Conservation (phyloP, 2,113 vertebrate species). For the Atractosteus spatula region DNA sequence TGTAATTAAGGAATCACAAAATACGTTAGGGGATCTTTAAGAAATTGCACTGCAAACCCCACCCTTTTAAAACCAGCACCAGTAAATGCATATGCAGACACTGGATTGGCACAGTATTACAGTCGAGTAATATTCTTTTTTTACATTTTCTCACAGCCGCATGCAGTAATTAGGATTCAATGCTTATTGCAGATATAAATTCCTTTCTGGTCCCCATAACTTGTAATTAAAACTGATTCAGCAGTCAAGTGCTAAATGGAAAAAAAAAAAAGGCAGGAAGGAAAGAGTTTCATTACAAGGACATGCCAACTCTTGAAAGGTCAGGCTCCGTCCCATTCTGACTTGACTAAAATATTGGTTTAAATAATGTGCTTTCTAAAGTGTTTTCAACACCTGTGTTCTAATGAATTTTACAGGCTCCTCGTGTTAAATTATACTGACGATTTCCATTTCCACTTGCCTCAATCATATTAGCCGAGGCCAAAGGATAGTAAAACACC, state of each 20-base stretch:
- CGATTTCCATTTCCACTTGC: constrained; percentile 69
- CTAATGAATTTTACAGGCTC: constrained; percentile 44
- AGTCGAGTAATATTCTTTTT: too few relatives aligned
- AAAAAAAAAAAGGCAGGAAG: background rate
- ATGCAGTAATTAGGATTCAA: constrained; percentile 3
- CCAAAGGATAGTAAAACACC: constrained; percentile 67
- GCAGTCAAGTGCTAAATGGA: background rate
- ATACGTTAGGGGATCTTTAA: too few relatives aligned
- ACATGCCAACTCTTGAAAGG: background rate
- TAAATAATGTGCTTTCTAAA: background rate
- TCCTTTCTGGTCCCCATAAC: background rate
- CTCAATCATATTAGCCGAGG: constrained; percentile 74
- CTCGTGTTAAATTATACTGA: constrained; percentile 71
- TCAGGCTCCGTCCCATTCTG: background rate
- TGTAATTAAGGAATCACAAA: too few relatives aligned
- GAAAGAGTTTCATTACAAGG: constrained; percentile 9
- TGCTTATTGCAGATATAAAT: constrained; percentile 9
- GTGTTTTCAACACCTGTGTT: constrained; percentile 13
- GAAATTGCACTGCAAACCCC: too few relatives aligned
- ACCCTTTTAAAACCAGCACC: too few relatives aligned
- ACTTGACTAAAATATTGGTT: constrained; percentile 5
- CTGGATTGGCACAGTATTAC: too few relatives aligned
- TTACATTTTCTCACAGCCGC: too few relatives aligned
- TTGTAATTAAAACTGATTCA: constrained; percentile 21
- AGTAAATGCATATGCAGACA: too few relatives aligned